Evolutionary conservation across 1,140 invertebrate genomes (phyloP).

Genomic region (Gerris buenoi): DNA sequence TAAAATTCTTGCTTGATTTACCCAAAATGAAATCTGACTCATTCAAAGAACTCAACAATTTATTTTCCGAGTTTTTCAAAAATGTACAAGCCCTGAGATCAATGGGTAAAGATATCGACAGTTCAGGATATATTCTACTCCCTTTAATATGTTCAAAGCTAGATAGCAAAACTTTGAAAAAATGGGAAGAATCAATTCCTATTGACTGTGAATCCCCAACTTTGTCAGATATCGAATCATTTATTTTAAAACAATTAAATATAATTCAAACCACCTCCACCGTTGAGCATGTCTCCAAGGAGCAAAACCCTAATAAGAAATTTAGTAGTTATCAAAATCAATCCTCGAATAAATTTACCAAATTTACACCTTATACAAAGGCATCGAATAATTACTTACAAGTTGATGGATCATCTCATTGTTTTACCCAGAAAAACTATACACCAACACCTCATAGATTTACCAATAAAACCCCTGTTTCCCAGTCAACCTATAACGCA

Average conservation of each 20-base stretch:
- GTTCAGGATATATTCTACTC: background rate
- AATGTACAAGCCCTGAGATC: background rate
- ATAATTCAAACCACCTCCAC: too few species aligned
- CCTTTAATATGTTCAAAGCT: background rate
- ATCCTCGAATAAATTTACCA: too few species aligned
- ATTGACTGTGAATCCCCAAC: background rate
- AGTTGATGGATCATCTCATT: too few species aligned
- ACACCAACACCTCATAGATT: too few species aligned
- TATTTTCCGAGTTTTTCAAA: background rate
- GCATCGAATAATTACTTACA: too few species aligned
- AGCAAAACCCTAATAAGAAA: too few species aligned
- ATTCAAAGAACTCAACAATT: background rate
- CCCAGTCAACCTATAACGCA: too few species aligned
- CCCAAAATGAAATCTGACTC: background rate
- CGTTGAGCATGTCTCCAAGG: too few species aligned
- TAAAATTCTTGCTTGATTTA: background rate
- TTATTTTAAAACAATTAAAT: background rate
- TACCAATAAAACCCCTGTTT: too few species aligned
- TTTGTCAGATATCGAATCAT: background rate
- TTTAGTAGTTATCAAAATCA: too few species aligned
- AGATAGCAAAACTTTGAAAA: background rate
- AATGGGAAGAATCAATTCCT: background rate
- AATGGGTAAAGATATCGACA: background rate
- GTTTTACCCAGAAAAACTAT: too few species aligned
- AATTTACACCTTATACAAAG: too few species aligned